These are phyloP conservation scores for Aphrocallistes beatrix DNA, from an alignment of 37 sponge, comb jelly and placozoan species.

Conservation along the genomic window DNA sequence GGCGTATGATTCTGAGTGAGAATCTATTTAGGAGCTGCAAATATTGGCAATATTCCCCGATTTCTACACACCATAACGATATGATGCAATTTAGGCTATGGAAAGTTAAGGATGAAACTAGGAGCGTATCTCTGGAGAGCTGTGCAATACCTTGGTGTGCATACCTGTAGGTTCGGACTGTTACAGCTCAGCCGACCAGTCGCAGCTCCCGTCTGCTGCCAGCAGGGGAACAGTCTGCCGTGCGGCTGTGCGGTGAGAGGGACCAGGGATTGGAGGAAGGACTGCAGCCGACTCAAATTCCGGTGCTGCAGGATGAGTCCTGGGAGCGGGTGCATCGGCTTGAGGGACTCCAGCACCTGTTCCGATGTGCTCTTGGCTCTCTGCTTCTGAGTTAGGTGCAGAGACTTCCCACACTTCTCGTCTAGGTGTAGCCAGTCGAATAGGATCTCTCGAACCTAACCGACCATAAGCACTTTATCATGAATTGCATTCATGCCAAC, in stretches of 20 bases:
- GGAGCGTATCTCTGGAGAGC: no score
- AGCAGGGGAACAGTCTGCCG: background rate
- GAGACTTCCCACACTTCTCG: slow-evolving; percentile 27
- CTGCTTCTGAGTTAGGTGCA: slow-evolving; percentile 44
- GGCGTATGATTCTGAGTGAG: no score
- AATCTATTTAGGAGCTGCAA: no score
- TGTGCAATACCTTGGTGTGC: no score
- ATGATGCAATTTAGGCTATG: no score
- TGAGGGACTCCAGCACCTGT: slow-evolving; percentile 51
- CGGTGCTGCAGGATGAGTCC: slow-evolving; percentile 59
- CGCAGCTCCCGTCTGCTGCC: slow-evolving; percentile 6
- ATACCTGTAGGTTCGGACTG: background rate
- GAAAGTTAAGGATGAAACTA: no score
- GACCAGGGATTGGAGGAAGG: background rate
- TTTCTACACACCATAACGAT: no score
- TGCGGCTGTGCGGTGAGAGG: background rate
- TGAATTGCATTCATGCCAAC: no score
- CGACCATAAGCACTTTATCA: no score
- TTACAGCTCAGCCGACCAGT: slow-evolving; percentile 7
- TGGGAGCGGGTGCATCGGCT: slow-evolving; percentile 62
- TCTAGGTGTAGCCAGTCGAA: slow-evolving; percentile 60
- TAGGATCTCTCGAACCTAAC: slow-evolving; percentile 44
- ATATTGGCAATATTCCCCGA: no score
- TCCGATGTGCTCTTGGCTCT: slow-evolving; percentile 62
- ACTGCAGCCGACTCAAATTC: slow-evolving; percentile 31